phyloP scores from a whole-genome alignment of 2,113 vertebrate genomes.

The Lonchura striata region DNA sequence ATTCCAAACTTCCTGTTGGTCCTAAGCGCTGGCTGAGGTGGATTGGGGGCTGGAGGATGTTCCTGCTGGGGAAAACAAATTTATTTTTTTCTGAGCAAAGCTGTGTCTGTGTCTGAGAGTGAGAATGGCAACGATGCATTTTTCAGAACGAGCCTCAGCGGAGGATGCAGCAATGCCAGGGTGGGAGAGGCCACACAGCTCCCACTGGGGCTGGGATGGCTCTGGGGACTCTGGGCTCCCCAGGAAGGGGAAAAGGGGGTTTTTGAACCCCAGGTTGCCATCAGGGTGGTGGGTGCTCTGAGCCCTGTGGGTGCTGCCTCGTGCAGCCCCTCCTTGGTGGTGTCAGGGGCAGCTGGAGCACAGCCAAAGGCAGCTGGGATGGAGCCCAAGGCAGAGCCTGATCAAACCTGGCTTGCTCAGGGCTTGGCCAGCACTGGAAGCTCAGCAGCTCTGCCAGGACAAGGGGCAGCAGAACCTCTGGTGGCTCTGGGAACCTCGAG shows the following conservation, averaged over 20 bases:
- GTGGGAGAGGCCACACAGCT: background rate
- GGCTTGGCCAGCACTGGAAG: background rate
- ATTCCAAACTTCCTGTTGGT: background rate
- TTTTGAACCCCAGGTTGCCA: background rate
- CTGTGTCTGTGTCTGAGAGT: background rate
- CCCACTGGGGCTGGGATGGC: background rate
- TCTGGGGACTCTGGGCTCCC: background rate
- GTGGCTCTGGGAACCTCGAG: rapidly evolving
- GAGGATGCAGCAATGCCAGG: rapidly evolving
- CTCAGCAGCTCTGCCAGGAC: rapidly evolving
- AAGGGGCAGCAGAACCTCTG: background rate
- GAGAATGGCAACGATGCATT: rapidly evolving
- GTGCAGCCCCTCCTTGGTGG: rapidly evolving
- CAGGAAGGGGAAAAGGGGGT: rapidly evolving
- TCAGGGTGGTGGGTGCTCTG: background rate
- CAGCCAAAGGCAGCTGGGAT: background rate
- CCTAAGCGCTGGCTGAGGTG: background rate
- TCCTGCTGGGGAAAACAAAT: rapidly evolving
- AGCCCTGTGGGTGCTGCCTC: background rate
- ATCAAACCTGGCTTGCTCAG: background rate
- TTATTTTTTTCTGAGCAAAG: background rate
- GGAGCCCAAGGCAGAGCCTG: background rate
- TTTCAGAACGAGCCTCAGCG: rapidly evolving
- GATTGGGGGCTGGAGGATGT: background rate
- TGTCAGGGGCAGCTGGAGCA: rapidly evolving